Base-by-base conservation (phyloP, 2,113 vertebrate genomes). In the Heterotis niloticus region DNA sequence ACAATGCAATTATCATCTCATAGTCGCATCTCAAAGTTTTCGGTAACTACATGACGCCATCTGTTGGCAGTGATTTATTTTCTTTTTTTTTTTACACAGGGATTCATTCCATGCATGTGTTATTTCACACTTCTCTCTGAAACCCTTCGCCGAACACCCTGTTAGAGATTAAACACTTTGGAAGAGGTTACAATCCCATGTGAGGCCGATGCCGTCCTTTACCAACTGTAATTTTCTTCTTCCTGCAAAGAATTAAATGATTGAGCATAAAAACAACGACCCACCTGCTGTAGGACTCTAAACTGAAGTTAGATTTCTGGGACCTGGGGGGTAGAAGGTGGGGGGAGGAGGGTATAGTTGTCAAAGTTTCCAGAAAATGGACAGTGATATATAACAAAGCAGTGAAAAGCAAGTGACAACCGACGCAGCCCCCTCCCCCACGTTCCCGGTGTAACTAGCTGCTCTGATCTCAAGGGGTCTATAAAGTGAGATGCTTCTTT, bases 11-110 rank as follows among this genome's bases (percentile, higher is more conserved):
- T 74, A 23, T 44, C 34, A 44, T 57, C 52, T 44, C n/a, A 65
- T 60, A 73, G 24, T 79, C 70, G 65, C 10, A 34, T 68, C 67
- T 29, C 34, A 12, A 29, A 52, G 1, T 68, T 81, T 84, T 80
- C 18, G 71, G 76, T 86, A 82, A 86, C 84, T 81, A 66, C 81
- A 89, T 83, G 88, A 86, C 84, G 85, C 90, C 89, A 88, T 88
- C 89, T 89, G 84, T 87, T 91, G 87, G 85, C 62, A 26, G 62
- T 69, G 54, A 70, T 76, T 76, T 78, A 64, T 67, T 78, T 34
- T 66, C 62, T 64, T 62, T 62, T 62, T 62, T 62, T 62, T 62
- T 17, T 17, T 44, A 62, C 56, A 62, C 66, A 54, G 18, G 24
- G 18, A 51, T 51, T 60, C 17, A 28, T n/a, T 44, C 56, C 67